Evolutionary conservation across 2,113 vertebrate genomes (phyloP).

Genomic region (Hippocampus mohnikei): DNA sequence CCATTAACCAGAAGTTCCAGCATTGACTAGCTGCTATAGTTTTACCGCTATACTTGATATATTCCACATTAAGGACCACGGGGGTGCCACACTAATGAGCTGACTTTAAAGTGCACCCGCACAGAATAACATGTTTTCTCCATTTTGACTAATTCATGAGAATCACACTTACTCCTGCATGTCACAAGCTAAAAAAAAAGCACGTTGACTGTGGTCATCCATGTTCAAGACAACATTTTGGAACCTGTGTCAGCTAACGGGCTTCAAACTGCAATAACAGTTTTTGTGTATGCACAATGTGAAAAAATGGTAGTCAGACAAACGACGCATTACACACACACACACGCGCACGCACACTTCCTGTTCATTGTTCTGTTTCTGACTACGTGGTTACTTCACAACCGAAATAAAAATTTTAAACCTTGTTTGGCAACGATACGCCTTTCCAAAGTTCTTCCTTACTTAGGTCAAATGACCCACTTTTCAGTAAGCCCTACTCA

Average conservation of each 20-base stretch:
- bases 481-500: no score
- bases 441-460: neutral
- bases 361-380: no score
- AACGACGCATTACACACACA: no score
- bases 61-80: conserved; percentile 3
- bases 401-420: no score
- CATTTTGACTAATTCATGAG: neutral
- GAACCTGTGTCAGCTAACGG: neutral
- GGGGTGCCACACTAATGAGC: conserved; percentile 30
- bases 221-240: neutral
- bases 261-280: no score
- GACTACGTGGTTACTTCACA: no score
- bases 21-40: conserved; percentile 16
- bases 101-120: conserved; percentile 21
- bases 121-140: neutral
- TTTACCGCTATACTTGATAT: conserved; percentile 15
- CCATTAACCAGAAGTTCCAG: conserved; percentile 33
- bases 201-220: neutral
- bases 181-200: neutral
- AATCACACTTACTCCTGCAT: neutral
- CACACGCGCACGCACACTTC: no score
- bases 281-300: no score
- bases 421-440: no score
- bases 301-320: no score
- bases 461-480: neutral